phyloP scores from a whole-genome alignment of 2,888 invertebrate genomes.

The Clitarchus hookeri region DNA sequence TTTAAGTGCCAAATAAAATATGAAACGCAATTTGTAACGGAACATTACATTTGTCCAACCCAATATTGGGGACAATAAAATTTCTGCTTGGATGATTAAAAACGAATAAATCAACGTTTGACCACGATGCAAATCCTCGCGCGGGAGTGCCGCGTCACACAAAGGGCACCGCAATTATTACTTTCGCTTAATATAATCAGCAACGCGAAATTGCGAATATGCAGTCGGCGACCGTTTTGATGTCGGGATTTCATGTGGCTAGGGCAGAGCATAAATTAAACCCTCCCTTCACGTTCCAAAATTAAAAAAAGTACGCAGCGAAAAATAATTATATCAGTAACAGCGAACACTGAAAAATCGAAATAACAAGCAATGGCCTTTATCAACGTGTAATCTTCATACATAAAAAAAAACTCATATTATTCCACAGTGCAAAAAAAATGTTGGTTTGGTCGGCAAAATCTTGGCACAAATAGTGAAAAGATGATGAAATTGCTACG shows the following conservation, averaged over 20 bases:
- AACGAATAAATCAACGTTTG: constrained; percentile 14
- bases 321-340: not conserved
- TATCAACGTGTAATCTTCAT: too few species aligned
- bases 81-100: constrained; percentile 14
- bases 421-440: too few species aligned
- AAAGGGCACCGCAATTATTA: constrained; percentile 7
- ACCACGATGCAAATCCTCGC: constrained; percentile 3
- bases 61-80: not conserved
- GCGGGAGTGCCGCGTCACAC: not conserved
- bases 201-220: not conserved
- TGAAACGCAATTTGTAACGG: constrained; percentile 8
- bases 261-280: not conserved
- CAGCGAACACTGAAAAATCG: not conserved
- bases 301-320: not conserved
- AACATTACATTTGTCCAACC: not conserved
- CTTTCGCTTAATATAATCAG: constrained; percentile 14
- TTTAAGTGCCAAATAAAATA: not conserved
- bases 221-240: not conserved
- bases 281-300: not conserved
- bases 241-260: not conserved
- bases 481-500: too few species aligned
- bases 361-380: too few species aligned
- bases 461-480: too few species aligned
- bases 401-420: too few species aligned
- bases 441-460: too few species aligned